Evolutionary conservation across 2,113 vertebrate genomes (phyloP).

Genomic region (Apodemus sylvaticus): DNA sequence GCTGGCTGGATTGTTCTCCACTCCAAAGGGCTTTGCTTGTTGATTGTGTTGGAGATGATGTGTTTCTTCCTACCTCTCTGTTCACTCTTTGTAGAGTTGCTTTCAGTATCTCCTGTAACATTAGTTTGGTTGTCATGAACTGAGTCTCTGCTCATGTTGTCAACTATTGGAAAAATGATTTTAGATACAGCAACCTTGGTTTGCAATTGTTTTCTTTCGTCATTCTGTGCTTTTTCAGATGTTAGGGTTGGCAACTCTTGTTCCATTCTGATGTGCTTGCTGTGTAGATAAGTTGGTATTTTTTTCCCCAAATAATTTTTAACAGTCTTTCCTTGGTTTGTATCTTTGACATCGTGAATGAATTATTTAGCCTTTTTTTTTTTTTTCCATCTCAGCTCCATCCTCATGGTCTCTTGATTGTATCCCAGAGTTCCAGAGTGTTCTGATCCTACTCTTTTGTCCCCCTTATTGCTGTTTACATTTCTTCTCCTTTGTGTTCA

Average conservation of each 20-base stretch:
- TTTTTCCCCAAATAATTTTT: background rate
- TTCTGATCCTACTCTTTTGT: background rate
- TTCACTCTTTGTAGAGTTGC: background rate
- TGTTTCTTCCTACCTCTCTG: background rate
- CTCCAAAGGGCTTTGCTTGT: background rate
- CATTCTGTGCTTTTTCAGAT: background rate
- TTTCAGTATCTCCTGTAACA: background rate
- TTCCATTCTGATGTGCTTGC: background rate
- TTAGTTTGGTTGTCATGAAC: background rate
- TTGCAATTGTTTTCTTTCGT: background rate
- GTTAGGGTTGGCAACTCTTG: background rate
- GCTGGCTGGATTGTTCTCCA: background rate
- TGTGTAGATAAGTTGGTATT: background rate
- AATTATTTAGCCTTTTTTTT: background rate
- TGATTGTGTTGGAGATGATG: background rate
- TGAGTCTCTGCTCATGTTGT: background rate
- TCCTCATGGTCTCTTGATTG: background rate
- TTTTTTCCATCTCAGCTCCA: background rate
- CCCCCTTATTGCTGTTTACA: background rate
- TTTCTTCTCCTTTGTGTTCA: background rate
- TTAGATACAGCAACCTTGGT: background rate
- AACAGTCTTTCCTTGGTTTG: background rate
- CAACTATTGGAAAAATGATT: background rate
- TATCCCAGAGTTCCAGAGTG: background rate
- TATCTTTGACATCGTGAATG: background rate